Conservation (phyloP, 2,888 invertebrate species). For the Parthenolecanium corni region DNA sequence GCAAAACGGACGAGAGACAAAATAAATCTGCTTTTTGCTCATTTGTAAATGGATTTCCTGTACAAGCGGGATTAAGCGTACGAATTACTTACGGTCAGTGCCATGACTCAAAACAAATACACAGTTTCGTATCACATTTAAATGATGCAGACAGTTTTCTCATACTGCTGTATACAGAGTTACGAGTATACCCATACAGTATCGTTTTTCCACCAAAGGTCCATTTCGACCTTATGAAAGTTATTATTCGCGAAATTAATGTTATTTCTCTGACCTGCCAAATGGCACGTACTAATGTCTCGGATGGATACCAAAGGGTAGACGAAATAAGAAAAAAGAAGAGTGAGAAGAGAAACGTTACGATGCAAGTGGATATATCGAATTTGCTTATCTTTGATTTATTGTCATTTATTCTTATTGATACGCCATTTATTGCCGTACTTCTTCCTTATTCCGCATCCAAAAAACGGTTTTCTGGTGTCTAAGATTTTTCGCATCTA, state of each 20-base stretch:
- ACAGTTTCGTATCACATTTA: constrained; percentile 25
- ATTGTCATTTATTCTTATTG: constrained; percentile 22
- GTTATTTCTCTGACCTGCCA: constrained; percentile 25
- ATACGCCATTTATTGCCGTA: not conserved
- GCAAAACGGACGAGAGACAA: not conserved
- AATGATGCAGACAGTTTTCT: constrained; percentile 19
- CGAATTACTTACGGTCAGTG: constrained; percentile 27
- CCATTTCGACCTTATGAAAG: not conserved
- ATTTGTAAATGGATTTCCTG: constrained; percentile 13
- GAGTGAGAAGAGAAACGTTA: not conserved
- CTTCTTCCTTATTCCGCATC: no score
- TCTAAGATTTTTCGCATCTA: no score
- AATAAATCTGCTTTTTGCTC: constrained; percentile 19
- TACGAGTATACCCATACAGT: no score
- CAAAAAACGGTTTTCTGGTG: no score
- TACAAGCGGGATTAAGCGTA: constrained; percentile 13
- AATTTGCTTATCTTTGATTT: constrained; percentile 23
- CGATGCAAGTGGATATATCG: not conserved
- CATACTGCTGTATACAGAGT: no score
- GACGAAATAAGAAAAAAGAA: no score
- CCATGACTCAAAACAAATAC: constrained; percentile 21
- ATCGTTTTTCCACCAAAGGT: no score
- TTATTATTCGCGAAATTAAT: constrained; percentile 26
- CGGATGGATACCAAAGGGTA: no score
- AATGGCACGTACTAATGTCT: constrained; percentile 23